A percentile compares a stretch with the other conserved stretches of the same genome.
These are phyloP conservation scores for Morus bassanus DNA, from an alignment of 2,797 vertebrate species.

Conservation along the genomic window DNA sequence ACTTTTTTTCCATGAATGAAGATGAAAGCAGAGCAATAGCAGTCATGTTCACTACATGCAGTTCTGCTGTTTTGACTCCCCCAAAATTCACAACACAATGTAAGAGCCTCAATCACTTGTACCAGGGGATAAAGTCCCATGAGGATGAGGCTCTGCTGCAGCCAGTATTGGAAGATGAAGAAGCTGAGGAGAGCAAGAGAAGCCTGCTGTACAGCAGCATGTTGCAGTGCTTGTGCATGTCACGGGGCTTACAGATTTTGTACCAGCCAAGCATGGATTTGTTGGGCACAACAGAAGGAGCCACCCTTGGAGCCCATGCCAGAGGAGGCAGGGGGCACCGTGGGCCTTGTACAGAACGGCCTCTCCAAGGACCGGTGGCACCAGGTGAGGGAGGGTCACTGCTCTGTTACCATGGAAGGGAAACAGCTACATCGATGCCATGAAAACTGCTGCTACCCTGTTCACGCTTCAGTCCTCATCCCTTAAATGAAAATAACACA, in stretches of 20 bases:
- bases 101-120: neutral
- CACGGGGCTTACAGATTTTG: neutral
- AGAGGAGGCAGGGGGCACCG: neutral
- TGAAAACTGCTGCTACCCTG: neutral
- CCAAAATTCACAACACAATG: neutral
- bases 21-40: neutral
- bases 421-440: neutral
- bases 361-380: neutral
- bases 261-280: neutral
- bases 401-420: fast-evolving
- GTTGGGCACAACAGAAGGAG: neutral
- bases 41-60: neutral
- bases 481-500: neutral
- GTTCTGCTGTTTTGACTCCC: neutral
- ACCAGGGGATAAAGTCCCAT: fast-evolving
- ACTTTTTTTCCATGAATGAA: neutral
- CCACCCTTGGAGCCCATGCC: neutral
- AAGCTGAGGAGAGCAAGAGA: neutral
- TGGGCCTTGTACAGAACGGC: neutral
- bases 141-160: neutral
- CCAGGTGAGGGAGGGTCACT: fast-evolving
- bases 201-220: neutral
- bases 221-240: neutral
- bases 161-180: neutral
- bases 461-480: neutral